Evolutionary conservation across 2,797 vertebrate species (phyloP).

Genomic region (Scomberomorus guttatus): DNA sequence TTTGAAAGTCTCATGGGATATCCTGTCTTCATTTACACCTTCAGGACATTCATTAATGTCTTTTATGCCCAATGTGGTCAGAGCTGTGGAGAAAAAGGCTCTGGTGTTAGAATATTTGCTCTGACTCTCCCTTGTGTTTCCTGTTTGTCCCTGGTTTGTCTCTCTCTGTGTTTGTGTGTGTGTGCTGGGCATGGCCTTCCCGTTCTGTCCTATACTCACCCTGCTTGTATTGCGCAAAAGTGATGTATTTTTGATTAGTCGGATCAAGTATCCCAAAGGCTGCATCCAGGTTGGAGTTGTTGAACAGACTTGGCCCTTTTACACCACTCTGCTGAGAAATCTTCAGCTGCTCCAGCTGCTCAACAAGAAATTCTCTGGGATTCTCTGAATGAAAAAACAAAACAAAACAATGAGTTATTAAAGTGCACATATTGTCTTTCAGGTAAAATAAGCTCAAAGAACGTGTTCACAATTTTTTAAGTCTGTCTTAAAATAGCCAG

Average conservation of each 20-base stretch:
- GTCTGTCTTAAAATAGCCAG: too few species aligned
- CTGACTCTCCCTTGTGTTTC: too few species aligned
- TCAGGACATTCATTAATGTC: slow-evolving; percentile 80
- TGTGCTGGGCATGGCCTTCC: too few species aligned
- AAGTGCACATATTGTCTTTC: not conserved
- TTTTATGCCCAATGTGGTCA: slow-evolving; percentile 81
- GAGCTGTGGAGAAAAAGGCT: slow-evolving; percentile 62
- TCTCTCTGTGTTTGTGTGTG: too few species aligned
- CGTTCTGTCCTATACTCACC: slow-evolving; percentile 63
- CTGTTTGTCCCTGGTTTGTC: too few species aligned
- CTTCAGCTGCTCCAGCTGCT: slow-evolving; percentile 78
- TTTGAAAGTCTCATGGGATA: slow-evolving; percentile 82
- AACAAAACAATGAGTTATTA: too few species aligned
- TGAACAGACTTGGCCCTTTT: slow-evolving; percentile 74
- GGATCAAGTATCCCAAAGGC: slow-evolving; percentile 82
- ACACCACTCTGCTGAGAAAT: slow-evolving; percentile 40
- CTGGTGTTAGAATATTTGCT: not conserved
- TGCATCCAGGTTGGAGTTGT: slow-evolving; percentile 74
- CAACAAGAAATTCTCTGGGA: slow-evolving; percentile 79
- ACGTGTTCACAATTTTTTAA: too few species aligned
- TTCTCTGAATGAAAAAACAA: slow-evolving; percentile 68
- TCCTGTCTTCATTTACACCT: slow-evolving; percentile 78
- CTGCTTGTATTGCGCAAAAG: slow-evolving; percentile 79
- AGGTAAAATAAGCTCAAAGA: not conserved
- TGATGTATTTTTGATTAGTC: slow-evolving; percentile 69